Evolutionary conservation across 2,113 vertebrate genomes (phyloP), one percentile per base, ranked within the genome.

Genomic region (Tor tambroides): DNA sequence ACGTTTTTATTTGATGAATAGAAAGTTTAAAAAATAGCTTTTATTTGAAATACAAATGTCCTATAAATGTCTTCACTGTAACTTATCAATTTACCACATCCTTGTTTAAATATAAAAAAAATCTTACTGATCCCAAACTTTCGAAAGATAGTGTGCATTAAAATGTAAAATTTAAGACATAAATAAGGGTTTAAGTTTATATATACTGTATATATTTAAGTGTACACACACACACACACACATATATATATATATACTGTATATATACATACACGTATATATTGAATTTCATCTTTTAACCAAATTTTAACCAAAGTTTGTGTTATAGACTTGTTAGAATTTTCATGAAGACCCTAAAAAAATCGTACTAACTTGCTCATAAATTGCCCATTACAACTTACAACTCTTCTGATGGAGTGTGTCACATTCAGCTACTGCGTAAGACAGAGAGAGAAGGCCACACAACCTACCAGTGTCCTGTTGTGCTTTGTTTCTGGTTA

Each of bases 381-480:
- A 21, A 10, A 30, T 69, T 30, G 7, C 67, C 15, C 30, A 11
- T 71, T 21, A 17, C 15, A 32, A 32, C 28, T 67, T 8, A 9
- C 3, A 15, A 4, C 71, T 41, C 69, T 41, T 41, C 21, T 41
- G 69, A 38, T 72, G 35, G 35, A 41, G 10, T 1, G 1, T n/a
- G 1, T 72, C 8, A 67, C 56, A 51, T 28, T 26, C 46, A 80
- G 19, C 32, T 67, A 72, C 0, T 65, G 56, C 51, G 78, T 54
- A 54, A 80, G 30, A 83, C 38, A 32, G 69, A 82, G 10, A 78
- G 77, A 17, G 12, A 63, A 67, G 15, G 21, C 21, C 15, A 21
- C 32, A 26, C 3, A 82, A 91, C 94, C 84, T 93, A 94, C 94
- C 94, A 51, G 91, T 83, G 87, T 93, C 91, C 92, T 91, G 69